phyloP scores from a whole-genome alignment of 2,888 invertebrate species.

The Cremastinae sp. region DNA sequence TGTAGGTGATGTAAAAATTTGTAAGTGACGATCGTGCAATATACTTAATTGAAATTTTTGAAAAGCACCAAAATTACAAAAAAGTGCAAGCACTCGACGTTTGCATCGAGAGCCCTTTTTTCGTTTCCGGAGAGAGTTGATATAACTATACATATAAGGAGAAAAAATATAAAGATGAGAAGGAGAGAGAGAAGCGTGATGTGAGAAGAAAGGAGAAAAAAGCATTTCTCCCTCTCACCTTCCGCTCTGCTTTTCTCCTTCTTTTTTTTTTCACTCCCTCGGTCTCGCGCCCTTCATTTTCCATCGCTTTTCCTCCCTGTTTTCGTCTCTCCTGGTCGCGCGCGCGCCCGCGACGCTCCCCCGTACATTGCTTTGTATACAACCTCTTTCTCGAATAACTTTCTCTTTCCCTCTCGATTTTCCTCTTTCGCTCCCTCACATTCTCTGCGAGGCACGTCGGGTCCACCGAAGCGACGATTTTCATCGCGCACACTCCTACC shows the following conservation, averaged over 20 bases:
- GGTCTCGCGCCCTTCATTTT: slow-evolving; percentile 39
- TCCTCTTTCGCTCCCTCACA: slow-evolving; percentile 42
- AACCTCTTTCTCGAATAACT: slow-evolving; percentile 65
- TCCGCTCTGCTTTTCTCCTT: slow-evolving; percentile 43
- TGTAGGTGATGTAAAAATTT: too few species aligned
- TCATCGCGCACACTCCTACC: slow-evolving; percentile 16
- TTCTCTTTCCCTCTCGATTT: slow-evolving; percentile 60
- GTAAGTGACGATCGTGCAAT: too few species aligned
- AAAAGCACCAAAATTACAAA: too few species aligned
- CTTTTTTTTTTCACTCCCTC: slow-evolving; percentile 34
- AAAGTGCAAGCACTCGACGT: too few species aligned
- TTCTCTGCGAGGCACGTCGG: slow-evolving; percentile 53
- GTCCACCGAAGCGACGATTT: slow-evolving; percentile 37
- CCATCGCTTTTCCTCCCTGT: slow-evolving; percentile 46
- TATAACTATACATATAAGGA: too few species aligned
- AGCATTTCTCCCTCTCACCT: slow-evolving; percentile 24
- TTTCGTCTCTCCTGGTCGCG: slow-evolving; percentile 56
- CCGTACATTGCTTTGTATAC: slow-evolving; percentile 66
- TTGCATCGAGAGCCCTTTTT: too few species aligned
- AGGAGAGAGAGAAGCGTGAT: too few species aligned
- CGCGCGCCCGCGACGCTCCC: slow-evolving; percentile 50
- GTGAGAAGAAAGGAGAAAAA: background rate
- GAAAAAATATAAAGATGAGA: too few species aligned
- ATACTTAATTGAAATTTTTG: too few species aligned
- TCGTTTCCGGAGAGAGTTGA: too few species aligned